Evolutionary conservation across 2,888 invertebrate species (phyloP), one percentile per base, ranked within the genome.

Genomic region (Ennomos quercinarius): DNA sequence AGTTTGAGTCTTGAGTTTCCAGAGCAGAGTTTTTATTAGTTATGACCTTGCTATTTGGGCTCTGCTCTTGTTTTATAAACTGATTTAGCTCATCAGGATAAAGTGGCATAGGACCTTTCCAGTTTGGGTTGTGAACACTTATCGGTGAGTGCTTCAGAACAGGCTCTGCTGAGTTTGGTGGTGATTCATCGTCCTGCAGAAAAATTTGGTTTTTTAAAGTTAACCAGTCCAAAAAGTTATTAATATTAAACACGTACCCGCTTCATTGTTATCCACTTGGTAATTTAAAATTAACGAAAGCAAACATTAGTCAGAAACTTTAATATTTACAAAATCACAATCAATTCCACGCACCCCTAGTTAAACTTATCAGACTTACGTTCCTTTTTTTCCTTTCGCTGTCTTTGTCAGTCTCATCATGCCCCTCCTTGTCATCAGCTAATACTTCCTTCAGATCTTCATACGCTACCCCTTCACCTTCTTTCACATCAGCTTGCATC

Each of bases 81-180:
- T 80, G 71, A 11, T 74, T 81, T 0, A 91, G 44, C 62, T 91
- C 90, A 8, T 89, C 87, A 0, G 86, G 84, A 41, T 88, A 86
- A 0, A 89, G 53, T 0, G 87, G 88, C 76, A 86, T 81, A 0
- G 88, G 80, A 0, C 84, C 83, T 61, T 89, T 88, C 89, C 89
- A 89, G 44, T 89, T 88, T 0, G 76, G 80, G 36, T 87, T 88
- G 3, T 79, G 63, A 0, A 81, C 47, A 0, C 61, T 67, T 1
- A 74, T 63, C 8, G 72, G 63, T 0, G n/a, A n/a, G 38, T 39
- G 11, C n/a, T 68, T 73, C 1, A 2, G 42, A 17, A 45, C 41
- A n/a, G 41, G 11, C 13, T 45, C 36, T 1, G 12, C 12, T 34
- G 38, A 10, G 10, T 47, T 47, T 17, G 40, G 12, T 10, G 41